Base-by-base conservation (phyloP, 2,113 vertebrate species). In the Chrysochloris asiatica region DNA sequence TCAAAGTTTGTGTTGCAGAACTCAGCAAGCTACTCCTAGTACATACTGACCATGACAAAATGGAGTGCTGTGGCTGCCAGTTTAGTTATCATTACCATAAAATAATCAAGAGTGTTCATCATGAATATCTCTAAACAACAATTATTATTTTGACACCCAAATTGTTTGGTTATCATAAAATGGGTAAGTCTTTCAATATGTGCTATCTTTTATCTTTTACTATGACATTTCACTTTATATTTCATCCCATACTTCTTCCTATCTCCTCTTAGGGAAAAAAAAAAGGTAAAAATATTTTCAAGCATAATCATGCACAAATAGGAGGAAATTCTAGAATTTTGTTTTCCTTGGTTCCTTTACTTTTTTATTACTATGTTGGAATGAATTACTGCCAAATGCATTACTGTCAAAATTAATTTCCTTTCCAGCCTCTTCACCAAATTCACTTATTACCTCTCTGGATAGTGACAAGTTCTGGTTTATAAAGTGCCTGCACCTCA, bases 321-420 rank as follows among this genome's bases (percentile, higher is more conserved):
- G 33, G 50, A 81, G 88, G 61, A 86, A 86, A 43, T 73, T 73
- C 54, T 77, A 69, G 52, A 89, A 83, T 73, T 45, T 63, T 52
- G 19, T 41, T 10, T 16, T 71, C 59, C 41, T 26, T 38, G n/a
- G n/a, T 33, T 6, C 30, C 26, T 13, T 4, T 3, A 3, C 14
- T 33, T 47, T 17, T 50, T 83, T 86, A 72, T 61, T 61, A 22
- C 54, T 56, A 24, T 56, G 54, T 17, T 22, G 21, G 54, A 12
- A 56, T 52, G 8, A 16, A 52, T 54, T 54, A 4, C 21, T 8
- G 52, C 14, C 24, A 90, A 83, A 59, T 79, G n/a, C 73, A 88
- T 71, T 82, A 41, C n/a, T 36, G 11, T 26, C 22, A 65, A 87
- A 83, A 83, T 30, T 63, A 47, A 21, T 89, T 88, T 86, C 45